phyloP scores from a whole-genome alignment of 2,888 invertebrate genomes.

The Hoplodrina blanda region DNA sequence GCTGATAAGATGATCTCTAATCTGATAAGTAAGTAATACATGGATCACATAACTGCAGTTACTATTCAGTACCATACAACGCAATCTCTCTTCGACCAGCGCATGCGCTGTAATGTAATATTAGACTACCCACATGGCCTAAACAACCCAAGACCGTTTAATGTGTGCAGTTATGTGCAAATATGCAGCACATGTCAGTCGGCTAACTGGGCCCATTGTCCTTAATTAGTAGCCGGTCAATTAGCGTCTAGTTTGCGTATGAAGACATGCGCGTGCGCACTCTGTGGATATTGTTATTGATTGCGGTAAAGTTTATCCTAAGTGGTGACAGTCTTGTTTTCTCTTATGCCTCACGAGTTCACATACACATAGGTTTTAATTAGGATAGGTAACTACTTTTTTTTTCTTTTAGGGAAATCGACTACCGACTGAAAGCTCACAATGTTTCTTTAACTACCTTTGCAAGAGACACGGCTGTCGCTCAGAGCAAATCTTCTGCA shows the following conservation, averaged over 20 bases:
- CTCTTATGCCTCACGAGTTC: neutral
- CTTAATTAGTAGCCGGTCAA: constrained; percentile 57
- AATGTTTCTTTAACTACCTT: too few species aligned
- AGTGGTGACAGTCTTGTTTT: neutral
- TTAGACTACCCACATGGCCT: constrained; percentile 22
- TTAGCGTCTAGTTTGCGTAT: constrained; percentile 44
- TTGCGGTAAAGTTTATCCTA: constrained; percentile 3
- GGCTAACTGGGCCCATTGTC: constrained; percentile 53
- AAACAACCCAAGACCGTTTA: constrained; percentile 21
- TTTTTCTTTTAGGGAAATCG: too few species aligned
- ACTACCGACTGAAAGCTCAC: too few species aligned
- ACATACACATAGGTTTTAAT: too few species aligned
- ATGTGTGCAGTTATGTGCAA: constrained; percentile 58
- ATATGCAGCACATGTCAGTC: constrained; percentile 41
- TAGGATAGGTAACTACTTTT: too few species aligned
- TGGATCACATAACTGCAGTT: constrained; percentile 10
- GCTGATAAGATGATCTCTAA: constrained; percentile 6
- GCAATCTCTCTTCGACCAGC: constrained; percentile 9
- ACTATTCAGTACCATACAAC: constrained; percentile 10
- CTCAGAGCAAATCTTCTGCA: too few species aligned
- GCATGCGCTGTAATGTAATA: constrained; percentile 27
- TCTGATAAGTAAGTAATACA: constrained; percentile 6
- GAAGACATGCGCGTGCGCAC: constrained; percentile 22
- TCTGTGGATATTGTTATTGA: constrained; percentile 16
- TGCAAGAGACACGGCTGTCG: too few species aligned